phyloP scores from a whole-genome alignment of 2,888 invertebrate species.

The Dryococelus australis region DNA sequence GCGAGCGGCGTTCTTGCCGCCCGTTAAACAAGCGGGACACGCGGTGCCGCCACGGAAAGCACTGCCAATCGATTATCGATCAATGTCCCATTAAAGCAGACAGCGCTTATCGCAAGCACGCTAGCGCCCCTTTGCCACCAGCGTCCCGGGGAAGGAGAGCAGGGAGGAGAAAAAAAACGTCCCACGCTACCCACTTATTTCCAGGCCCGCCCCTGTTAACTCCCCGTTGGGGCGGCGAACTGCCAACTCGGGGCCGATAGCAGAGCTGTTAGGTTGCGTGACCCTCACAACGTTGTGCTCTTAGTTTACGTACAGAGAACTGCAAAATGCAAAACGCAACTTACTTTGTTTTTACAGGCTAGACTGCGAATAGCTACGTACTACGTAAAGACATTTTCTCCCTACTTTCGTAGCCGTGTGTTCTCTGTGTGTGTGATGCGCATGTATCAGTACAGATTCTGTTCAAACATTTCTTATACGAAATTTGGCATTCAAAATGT shows the following conservation, averaged over 20 bases:
- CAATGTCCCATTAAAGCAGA: conserved; percentile 5
- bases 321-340: too few relatives aligned
- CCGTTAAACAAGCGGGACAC: not conserved
- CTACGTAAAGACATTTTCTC: too few relatives aligned
- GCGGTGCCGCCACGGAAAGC: not conserved
- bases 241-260: not conserved
- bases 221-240: not conserved
- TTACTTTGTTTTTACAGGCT: too few relatives aligned
- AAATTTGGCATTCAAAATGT: too few relatives aligned
- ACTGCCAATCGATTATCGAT: conserved; percentile 1
- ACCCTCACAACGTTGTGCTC: not conserved
- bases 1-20: not conserved
- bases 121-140: not conserved
- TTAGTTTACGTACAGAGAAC: not conserved
- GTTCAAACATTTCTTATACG: too few relatives aligned
- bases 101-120: conserved; percentile 16
- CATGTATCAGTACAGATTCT: too few relatives aligned
- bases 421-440: too few relatives aligned
- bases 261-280: not conserved
- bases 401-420: too few relatives aligned
- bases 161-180: not conserved
- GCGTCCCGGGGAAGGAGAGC: too few relatives aligned
- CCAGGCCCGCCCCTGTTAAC: not conserved
- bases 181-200: not conserved
- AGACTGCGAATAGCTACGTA: too few relatives aligned